Base-by-base conservation (phyloP, 35 echinoderm and acorn worm species). In the Apostichopus californicus region DNA sequence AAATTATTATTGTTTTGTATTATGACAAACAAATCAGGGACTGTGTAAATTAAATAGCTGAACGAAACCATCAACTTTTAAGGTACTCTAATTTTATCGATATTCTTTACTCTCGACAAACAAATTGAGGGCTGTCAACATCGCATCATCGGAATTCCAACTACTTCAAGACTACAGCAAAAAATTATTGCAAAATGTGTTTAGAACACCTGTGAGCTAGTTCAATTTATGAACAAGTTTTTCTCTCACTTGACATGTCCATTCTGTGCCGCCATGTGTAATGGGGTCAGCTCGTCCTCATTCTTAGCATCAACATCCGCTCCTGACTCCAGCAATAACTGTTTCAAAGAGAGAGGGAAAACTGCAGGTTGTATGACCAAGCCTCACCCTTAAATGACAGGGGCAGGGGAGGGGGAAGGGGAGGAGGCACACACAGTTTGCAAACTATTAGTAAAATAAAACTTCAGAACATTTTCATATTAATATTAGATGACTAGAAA, bases 211-310 rank as follows among this genome's bases (percentile, higher is more conserved):
- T 46, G 34, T 46, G 34, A 46, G 34, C 34, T 46, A 46, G 34
- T 66, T 66, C 4, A 66, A 68, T 68, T 68, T 68, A 11, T 68
- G 11, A 68, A 14, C 4, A 14, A 18, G 64, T 17, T 68, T 14
- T 14, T 18, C 2, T 17, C 95, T 98, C 86, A 98, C 96, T 91
- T 75, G 60, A 89, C 86, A 78, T 88, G 90, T 86, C 96, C 96
- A 91, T 95, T 83, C 18, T 92, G 71, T n/a, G 96, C 92, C 34
- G 96, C 96, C 8, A 98, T 70, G 86, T 98, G 96, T 5, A 95
- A 22, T 7, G 96, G 94, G 6, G 96, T 96, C 90, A 96, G 83
- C 56, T 98, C 96, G 22, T 98, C 96, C 79, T 98, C 96, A 94
- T 98, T 98, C 82, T 95, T 98, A 26, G 91, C 80, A 80, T 98